Evolutionary conservation across 2,888 invertebrate species (phyloP), one percentile per base, ranked within the genome.

Genomic region (Agrilus biguttatus): DNA sequence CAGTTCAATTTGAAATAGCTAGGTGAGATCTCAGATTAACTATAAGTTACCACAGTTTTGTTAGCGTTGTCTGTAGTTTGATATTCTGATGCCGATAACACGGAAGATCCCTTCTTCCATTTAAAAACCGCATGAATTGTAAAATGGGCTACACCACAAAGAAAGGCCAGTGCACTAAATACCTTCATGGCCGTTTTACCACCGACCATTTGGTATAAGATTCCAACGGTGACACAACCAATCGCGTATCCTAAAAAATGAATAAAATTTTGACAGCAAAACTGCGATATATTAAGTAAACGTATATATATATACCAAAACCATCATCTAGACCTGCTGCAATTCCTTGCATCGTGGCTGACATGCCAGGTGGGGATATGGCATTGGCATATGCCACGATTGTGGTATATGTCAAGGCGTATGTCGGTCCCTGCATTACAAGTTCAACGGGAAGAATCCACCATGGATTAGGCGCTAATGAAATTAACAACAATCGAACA

Each of bases 311-410:
- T 69, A 63, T 57, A 82, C 83, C 83, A 23, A 87, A 67, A 0
- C 88, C 88, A 57, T 89, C 89, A 57, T 88, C 88, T 78, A 87
- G 80, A n/a, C 87, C 88, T 1, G 87, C 86, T 33, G 86, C 83
- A 23, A 89, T 74, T 0, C 88, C 88, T 60, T 90, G 89, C 45
- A 89, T 80, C 0, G 88, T 88, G 7, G 87, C 87, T 5, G 85
- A 83, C 44, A 85, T 80, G 0, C 88, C 67, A 13, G 63, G 58
- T 2, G 75, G 73, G 5, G 75, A 66, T 33, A 74, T 58, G 3
- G 62, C 66, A 50, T 73, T 72, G 2, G 74, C 74, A 47, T 73
- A 75, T 0, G 74, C 73, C 14, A 88, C 87, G 47, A 89, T 84
- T 0, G 82, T 81, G 0, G 86, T 77, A 58, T 90, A 90, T 53